A percentile compares a stretch with the other conserved stretches of the same genome.
These are phyloP conservation scores for Andrena praecox DNA, from an alignment of 2,888 invertebrate genomes.

Conservation along the genomic window DNA sequence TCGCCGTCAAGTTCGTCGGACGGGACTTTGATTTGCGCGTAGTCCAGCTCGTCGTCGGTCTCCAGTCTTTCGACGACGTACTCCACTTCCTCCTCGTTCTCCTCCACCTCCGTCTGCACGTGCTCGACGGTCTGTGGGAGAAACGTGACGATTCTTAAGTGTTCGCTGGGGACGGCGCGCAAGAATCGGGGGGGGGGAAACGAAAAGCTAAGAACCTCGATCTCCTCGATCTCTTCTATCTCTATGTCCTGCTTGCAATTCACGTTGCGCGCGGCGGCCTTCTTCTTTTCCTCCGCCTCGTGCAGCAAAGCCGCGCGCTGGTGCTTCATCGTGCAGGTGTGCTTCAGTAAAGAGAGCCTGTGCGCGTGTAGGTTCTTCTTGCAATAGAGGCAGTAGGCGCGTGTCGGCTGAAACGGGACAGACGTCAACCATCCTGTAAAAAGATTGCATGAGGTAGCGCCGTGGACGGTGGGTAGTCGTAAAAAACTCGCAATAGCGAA, in stretches of 20 bases:
- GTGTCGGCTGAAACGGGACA: constrained; percentile 86
- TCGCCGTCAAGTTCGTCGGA: constrained; percentile 40
- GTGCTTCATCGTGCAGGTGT: constrained; percentile 87
- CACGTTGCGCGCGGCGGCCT: constrained; percentile 47
- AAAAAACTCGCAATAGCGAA: too few relatives aligned
- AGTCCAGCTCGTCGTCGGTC: constrained; percentile 48
- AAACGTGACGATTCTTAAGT: not conserved
- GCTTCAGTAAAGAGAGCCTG: constrained; percentile 87
- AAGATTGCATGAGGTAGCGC: not conserved
- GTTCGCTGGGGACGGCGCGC: fast-evolving
- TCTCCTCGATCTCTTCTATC: constrained; percentile 61
- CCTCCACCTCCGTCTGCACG: constrained; percentile 58
- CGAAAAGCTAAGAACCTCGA: constrained; percentile 47
- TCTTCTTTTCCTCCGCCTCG: constrained; percentile 67
- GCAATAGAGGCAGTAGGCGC: constrained; percentile 87
- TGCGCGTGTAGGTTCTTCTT: constrained; percentile 87
- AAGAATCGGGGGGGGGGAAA: not conserved
- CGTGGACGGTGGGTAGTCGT: too few relatives aligned
- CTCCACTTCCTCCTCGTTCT: constrained; percentile 78
- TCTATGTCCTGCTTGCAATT: constrained; percentile 47
- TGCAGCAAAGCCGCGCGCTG: constrained; percentile 84
- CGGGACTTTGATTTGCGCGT: too few relatives aligned
- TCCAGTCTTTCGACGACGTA: constrained; percentile 80
- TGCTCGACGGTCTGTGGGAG: constrained; percentile 45
- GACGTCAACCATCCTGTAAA: constrained; percentile 86